Percentiles rank a stretch among this genome's conserved stretches.
Conservation (phyloP, 2,888 invertebrate species). For the Acanthoscelides obtectus region DNA sequence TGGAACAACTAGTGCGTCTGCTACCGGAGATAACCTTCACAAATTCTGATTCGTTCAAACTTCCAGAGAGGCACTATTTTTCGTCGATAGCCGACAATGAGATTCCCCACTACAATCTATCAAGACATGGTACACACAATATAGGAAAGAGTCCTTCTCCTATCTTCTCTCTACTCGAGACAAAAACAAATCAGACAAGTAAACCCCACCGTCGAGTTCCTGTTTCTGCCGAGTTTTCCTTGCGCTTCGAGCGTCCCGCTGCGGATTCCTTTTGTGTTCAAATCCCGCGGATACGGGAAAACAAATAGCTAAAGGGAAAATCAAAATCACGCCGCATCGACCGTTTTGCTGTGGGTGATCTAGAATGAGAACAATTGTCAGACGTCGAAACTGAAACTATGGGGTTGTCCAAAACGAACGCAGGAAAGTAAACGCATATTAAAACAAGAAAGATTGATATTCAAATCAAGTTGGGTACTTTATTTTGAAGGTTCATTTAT, state of each 20-base stretch:
- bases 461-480: too few relatives aligned
- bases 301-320: constrained; percentile 14
- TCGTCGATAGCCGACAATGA: background rate
- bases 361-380: constrained; percentile 18
- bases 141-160: background rate
- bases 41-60: too few relatives aligned
- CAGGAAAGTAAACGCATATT: too few relatives aligned
- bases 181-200: background rate
- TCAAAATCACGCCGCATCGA: constrained; percentile 14
- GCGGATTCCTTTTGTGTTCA: constrained; percentile 10
- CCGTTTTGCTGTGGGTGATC: background rate
- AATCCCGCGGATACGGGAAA: constrained; percentile 11
- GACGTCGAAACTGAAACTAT: too few relatives aligned
- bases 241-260: background rate
- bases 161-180: background rate
- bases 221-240: background rate
- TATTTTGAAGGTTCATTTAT: too few relatives aligned
- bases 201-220: background rate
- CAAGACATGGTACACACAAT: background rate
- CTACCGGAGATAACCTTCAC: too few relatives aligned
- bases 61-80: too few relatives aligned
- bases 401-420: too few relatives aligned
- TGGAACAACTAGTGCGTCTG: too few relatives aligned
- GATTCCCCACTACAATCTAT: background rate
- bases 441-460: too few relatives aligned